phyloP scores from a whole-genome alignment of 2,797 vertebrate genomes.

The Petrocephalus schoutedeni region DNA sequence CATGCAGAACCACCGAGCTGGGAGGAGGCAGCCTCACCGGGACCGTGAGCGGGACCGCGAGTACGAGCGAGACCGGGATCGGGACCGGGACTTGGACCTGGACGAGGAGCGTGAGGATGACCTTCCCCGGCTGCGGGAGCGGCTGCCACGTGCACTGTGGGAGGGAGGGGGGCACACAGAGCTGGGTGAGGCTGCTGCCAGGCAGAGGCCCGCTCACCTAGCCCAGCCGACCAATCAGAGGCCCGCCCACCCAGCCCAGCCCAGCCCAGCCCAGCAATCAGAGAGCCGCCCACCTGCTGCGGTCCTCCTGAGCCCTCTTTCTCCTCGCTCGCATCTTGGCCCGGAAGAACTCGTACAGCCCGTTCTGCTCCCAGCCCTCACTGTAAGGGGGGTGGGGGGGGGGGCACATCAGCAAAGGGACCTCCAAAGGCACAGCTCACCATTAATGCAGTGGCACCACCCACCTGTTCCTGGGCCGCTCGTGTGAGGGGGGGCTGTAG shows the following conservation, averaged over 20 bases:
- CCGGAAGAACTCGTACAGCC: slow-evolving; percentile 94
- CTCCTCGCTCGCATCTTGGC: slow-evolving; percentile 94
- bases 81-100: slow-evolving; percentile 77
- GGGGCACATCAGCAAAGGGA: background rate
- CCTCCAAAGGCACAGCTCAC: background rate
- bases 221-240: background rate
- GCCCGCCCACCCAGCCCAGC: slow-evolving; percentile 54
- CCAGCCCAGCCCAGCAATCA: background rate
- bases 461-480: slow-evolving; percentile 94
- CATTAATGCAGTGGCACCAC: background rate
- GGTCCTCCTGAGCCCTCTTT: slow-evolving; percentile 90
- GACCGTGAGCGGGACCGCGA: slow-evolving; percentile 91
- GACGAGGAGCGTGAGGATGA: slow-evolving; percentile 88
- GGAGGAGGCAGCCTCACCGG: background rate
- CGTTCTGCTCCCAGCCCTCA: slow-evolving; percentile 98
- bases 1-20: background rate
- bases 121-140: slow-evolving; percentile 78
- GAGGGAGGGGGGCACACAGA: background rate
- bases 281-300: slow-evolving; percentile 71
- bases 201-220: background rate
- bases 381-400: slow-evolving; percentile 51
- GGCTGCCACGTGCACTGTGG: slow-evolving; percentile 53
- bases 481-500: slow-evolving; percentile 95
- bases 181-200: background rate
- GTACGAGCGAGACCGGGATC: slow-evolving; percentile 79